Base-by-base conservation (phyloP, 2,797 vertebrate genomes). In the Tachyglossus aculeatus region DNA sequence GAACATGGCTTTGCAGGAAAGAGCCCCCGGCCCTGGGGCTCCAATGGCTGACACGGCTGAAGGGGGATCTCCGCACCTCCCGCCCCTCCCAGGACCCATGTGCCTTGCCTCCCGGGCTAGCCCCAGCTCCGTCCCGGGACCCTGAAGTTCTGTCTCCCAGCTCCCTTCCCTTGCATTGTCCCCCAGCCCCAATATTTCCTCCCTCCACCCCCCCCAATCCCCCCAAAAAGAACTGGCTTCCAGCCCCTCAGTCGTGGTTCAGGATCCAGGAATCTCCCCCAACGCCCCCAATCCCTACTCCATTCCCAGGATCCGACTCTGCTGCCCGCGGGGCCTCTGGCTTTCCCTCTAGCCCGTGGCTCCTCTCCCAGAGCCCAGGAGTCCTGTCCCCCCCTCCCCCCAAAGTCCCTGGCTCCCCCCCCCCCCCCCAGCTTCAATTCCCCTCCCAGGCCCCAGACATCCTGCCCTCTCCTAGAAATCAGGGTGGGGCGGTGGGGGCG, bases 1-100 rank as follows among this genome's bases (percentile, higher is more conserved):
- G 83, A 85, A 83, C 81, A 83, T 78, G 81, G 81, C 81, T 85
- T 82, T 80, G 83, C 65, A 50, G 73, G 84, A 80, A 87, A 76
- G 82, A 83, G 85, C 81, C 83, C 81, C 78, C 81, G 79, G 75
- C 56, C 83, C 85, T 79, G 70, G 79, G 82, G 79, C 82, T 83
- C 82, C 72, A 86, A 85, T 83, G 82, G 85, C 85, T 86, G 85
- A 82, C 85, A 51, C 78, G 78, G 75, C 85, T 62, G 18, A 48
- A 52, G 44, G 29, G 44, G 44, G 44, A 47, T 47, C 24, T 25
- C 24, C 22, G 44, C 78, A 63, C 18, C 38, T 71, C 72, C 55
- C 81, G 53, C 81, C 75, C 61, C 34, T 77, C 25, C 25, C 45
- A 25, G 67, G 70, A 85, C 85, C 85, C 84, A 82, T 78, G 70